These are phyloP conservation scores for Drosophila meridionalis DNA, from an alignment of 2,888 invertebrate genomes.

Conservation along the genomic window DNA sequence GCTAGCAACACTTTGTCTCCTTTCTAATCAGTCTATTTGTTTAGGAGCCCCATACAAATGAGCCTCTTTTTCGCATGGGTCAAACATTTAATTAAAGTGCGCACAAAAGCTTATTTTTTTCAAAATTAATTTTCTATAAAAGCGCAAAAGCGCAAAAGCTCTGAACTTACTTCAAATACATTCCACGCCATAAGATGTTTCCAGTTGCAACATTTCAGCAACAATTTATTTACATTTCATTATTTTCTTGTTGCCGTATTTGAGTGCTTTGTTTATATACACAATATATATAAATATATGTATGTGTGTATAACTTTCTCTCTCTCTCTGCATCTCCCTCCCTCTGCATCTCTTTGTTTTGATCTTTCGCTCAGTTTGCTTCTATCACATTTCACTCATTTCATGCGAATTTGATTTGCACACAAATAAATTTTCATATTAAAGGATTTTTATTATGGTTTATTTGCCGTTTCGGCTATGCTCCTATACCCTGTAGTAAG, in stretches of 20 bases:
- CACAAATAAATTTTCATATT: conserved; percentile 35
- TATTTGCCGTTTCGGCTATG: conserved; percentile 53
- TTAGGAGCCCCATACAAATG: conserved; percentile 55
- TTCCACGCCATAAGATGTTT: background rate
- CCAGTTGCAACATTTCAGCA: background rate
- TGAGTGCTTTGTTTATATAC: no score
- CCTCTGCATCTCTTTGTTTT: conserved; percentile 7
- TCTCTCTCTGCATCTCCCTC: background rate
- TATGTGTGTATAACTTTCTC: background rate
- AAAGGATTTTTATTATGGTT: conserved; percentile 18
- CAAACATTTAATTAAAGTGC: conserved; percentile 47
- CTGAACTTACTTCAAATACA: background rate
- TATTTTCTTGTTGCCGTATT: background rate
- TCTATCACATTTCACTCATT: conserved; percentile 49
- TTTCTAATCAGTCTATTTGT: conserved; percentile 76
- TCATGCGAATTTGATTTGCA: conserved; percentile 45
- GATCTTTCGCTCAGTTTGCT: conserved; percentile 20
- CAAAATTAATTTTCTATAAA: conserved; percentile 13
- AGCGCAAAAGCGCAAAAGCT: background rate
- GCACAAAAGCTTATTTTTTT: conserved; percentile 2
- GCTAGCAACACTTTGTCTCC: conserved; percentile 30
- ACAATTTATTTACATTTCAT: conserved; percentile 8
- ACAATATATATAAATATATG: background rate
- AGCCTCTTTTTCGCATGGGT: conserved; percentile 9
- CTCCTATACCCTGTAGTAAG: conserved; percentile 7